phyloP scores from a whole-genome alignment of 1,140 invertebrate species.

The Brachystomella parvula region DNA sequence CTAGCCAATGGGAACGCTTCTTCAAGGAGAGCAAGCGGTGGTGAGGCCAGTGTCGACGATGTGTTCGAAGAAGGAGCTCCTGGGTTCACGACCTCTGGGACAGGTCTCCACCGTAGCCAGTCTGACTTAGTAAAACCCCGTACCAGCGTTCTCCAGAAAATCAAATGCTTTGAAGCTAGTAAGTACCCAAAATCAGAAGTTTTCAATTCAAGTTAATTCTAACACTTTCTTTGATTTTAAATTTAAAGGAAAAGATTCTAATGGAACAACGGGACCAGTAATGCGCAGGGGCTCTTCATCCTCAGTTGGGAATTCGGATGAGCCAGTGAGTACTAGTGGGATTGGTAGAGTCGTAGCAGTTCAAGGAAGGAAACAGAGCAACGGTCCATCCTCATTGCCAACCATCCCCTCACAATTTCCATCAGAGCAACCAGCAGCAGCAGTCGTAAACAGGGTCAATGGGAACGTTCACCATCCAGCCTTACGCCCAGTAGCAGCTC shows the following conservation, averaged over 20 bases:
- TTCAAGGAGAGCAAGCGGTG: no score
- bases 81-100: neutral
- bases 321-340: no score
- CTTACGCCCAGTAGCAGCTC: neutral
- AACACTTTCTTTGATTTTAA: neutral
- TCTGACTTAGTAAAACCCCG: neutral
- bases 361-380: no score
- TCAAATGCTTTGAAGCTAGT: conserved; percentile 1
- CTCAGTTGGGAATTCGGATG: neutral
- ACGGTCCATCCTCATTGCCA: no score
- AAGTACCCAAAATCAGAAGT: neutral
- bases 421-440: no score
- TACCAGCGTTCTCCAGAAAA: conserved; percentile 9
- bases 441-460: no score
- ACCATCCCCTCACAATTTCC: no score
- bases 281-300: neutral
- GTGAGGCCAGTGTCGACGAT: neutral
- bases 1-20: neutral
- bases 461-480: neutral
- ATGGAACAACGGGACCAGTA: neutral
- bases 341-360: no score
- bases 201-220: neutral
- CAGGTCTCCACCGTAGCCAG: neutral
- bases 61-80: neutral
- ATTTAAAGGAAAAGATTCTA: neutral